phyloP scores from a whole-genome alignment of 2,113 vertebrate genomes.

The Cygnus atratus region DNA sequence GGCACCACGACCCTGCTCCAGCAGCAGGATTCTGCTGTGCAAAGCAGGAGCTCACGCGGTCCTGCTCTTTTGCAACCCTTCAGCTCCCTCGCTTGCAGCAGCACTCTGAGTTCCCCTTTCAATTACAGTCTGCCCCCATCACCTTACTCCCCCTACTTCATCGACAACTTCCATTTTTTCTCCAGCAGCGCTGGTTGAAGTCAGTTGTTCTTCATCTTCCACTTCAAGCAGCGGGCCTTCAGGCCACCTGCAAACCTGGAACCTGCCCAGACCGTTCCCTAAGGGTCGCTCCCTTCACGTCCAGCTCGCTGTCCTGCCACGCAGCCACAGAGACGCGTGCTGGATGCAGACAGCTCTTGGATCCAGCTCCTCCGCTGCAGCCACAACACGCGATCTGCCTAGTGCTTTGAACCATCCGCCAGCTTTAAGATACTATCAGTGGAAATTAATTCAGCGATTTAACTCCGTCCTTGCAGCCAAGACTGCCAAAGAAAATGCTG shows the following conservation, averaged over 20 bases:
- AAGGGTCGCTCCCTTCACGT: neutral
- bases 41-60: neutral
- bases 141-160: neutral
- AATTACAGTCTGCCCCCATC: too few species aligned
- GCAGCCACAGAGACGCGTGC: rapidly evolving
- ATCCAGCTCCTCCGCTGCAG: neutral
- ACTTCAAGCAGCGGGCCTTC: neutral
- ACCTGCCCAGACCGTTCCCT: neutral
- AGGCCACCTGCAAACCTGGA: neutral
- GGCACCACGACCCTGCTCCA: neutral
- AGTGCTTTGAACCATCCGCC: neutral
- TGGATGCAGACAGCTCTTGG: neutral
- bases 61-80: neutral
- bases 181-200: neutral
- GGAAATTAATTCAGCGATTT: neutral
- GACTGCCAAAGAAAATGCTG: neutral
- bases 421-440: neutral
- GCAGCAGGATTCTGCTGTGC: neutral
- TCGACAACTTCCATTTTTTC: neutral
- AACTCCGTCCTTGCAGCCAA: neutral
- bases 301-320: neutral
- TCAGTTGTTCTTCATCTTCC: neutral
- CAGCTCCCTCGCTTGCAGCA: neutral
- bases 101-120: neutral
- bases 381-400: neutral